Evolutionary conservation across 2,113 vertebrate genomes (phyloP).

Genomic region (Cinclus cinclus): DNA sequence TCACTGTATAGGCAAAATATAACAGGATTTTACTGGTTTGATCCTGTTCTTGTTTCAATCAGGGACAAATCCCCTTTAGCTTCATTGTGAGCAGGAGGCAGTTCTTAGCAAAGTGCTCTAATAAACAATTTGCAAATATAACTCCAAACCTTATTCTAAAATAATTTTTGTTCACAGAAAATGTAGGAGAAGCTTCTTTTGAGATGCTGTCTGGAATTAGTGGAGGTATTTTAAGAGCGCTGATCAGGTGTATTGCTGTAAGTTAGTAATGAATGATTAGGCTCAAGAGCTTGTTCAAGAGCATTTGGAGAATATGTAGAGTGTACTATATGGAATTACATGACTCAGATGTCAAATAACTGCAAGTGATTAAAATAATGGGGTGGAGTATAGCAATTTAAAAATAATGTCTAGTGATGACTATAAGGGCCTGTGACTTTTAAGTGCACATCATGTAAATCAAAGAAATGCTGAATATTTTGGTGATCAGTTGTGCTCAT

Average conservation of each 20-base stretch:
- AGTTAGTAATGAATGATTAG: conserved; percentile 15
- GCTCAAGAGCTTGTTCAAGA: background rate
- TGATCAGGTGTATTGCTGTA: background rate
- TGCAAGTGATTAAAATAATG: conserved; percentile 55
- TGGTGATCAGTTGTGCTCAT: background rate
- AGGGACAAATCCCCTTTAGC: background rate
- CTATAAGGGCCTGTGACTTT: background rate
- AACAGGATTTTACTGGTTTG: background rate
- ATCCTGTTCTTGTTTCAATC: background rate
- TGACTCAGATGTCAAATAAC: conserved; percentile 58
- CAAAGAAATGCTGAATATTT: background rate
- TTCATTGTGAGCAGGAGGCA: background rate
- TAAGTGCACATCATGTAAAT: background rate
- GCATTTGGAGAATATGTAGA: background rate
- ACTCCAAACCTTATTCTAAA: background rate
- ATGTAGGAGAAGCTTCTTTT: background rate
- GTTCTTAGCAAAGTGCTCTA: background rate
- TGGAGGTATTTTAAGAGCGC: background rate
- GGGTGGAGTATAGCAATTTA: conserved; percentile 36
- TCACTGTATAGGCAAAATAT: background rate
- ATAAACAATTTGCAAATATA: background rate
- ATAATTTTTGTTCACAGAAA: background rate
- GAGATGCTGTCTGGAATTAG: conserved; percentile 9
- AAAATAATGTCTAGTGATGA: conserved; percentile 32
- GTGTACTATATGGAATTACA: conserved; percentile 1